Evolutionary conservation across 2,888 invertebrate species (phyloP).

Genomic region (Isoperla grammatica): DNA sequence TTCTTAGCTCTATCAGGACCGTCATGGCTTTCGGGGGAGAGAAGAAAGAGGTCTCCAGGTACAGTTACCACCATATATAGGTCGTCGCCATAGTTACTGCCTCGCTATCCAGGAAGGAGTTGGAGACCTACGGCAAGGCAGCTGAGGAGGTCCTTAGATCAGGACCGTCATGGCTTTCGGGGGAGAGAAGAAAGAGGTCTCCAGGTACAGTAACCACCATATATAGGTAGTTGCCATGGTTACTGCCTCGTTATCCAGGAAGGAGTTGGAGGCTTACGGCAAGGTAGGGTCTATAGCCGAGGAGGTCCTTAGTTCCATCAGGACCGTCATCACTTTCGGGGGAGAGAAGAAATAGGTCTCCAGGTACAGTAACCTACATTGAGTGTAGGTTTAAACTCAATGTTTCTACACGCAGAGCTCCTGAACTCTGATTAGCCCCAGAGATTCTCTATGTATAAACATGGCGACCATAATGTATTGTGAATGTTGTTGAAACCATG

Average conservation of each 20-base stretch:
- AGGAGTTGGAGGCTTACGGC: slow-evolving; percentile 66
- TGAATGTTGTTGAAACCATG: too few relatives aligned
- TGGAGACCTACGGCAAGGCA: slow-evolving; percentile 67
- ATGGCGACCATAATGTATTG: too few relatives aligned
- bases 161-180: slow-evolving; percentile 75
- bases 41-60: slow-evolving; percentile 55
- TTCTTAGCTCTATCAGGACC: slow-evolving; percentile 64
- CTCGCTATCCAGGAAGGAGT: slow-evolving; percentile 58
- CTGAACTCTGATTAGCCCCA: too few relatives aligned
- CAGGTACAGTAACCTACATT: too few relatives aligned
- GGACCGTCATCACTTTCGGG: slow-evolving; percentile 74
- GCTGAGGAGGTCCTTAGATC: slow-evolving; percentile 73
- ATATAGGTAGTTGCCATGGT: slow-evolving; percentile 54
- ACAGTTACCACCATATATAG: not conserved
- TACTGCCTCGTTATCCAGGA: slow-evolving; percentile 56
- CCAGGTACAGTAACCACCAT: too few relatives aligned
- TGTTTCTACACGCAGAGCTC: too few relatives aligned
- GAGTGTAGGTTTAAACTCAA: not conserved
- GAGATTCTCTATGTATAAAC: too few relatives aligned
- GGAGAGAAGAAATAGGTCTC: slow-evolving; percentile 64
- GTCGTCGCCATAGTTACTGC: slow-evolving; percentile 59
- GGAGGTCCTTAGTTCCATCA: slow-evolving; percentile 67
- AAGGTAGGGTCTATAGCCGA: slow-evolving; percentile 71
- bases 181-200: slow-evolving; percentile 63
- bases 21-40: slow-evolving; percentile 77